phyloP scores from a whole-genome alignment of 2,888 invertebrate genomes.

The Palloptera scutellata region DNA sequence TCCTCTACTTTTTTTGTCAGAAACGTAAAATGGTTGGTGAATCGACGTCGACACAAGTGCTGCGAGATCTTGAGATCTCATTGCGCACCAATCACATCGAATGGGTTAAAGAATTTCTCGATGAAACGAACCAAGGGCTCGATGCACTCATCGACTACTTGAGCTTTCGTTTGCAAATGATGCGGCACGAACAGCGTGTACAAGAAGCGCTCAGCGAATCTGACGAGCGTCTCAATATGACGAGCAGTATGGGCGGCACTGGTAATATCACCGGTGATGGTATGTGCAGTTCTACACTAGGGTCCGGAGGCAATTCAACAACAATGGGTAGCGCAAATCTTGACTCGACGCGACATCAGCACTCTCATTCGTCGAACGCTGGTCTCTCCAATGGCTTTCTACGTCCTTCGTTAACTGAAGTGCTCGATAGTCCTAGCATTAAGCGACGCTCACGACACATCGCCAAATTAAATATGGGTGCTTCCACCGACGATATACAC shows the following conservation, averaged over 20 bases:
- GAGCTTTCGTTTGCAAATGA: slow-evolving; percentile 92
- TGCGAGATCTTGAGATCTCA: slow-evolving; percentile 98
- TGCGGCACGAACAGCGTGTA: slow-evolving; percentile 88
- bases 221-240: slow-evolving; percentile 73
- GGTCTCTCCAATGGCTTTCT: slow-evolving; percentile 56
- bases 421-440: slow-evolving; percentile 74
- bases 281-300: slow-evolving; percentile 61
- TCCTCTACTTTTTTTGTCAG: slow-evolving; percentile 73
- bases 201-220: slow-evolving; percentile 79
- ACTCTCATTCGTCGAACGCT: slow-evolving; percentile 31
- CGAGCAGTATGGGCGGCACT: slow-evolving; percentile 44
- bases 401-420: slow-evolving; percentile 69
- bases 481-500: slow-evolving; percentile 97
- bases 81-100: slow-evolving; percentile 98
- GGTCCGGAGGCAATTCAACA: slow-evolving; percentile 53
- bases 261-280: slow-evolving; percentile 43
- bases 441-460: slow-evolving; percentile 84
- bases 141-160: slow-evolving; percentile 98
- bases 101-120: slow-evolving; percentile 99
- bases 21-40: slow-evolving; percentile 97
- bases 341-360: slow-evolving; percentile 44
- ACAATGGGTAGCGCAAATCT: slow-evolving; percentile 43
- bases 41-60: slow-evolving; percentile 96
- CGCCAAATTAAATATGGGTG: slow-evolving; percentile 90
- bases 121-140: slow-evolving; percentile 94